Conservation (phyloP, 2,888 invertebrate species). For the Platycnemis pennipes region DNA sequence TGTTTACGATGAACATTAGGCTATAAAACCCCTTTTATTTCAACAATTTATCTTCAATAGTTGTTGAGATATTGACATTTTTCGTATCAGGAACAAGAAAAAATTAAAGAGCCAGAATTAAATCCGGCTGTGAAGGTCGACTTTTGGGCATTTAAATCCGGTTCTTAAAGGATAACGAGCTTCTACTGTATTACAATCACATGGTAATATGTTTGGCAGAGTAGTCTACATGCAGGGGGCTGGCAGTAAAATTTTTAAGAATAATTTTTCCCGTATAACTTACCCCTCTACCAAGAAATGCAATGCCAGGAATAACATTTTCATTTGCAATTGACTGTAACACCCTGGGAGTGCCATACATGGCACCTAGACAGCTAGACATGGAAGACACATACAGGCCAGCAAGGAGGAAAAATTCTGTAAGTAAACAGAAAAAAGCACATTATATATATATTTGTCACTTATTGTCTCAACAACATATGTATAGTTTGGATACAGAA, state of each 20-base stretch:
- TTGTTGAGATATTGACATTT: no score
- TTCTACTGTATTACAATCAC: no score
- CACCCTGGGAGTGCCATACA: slow-evolving; percentile 97
- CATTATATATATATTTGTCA: not conserved
- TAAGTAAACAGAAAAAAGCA: slow-evolving; percentile 44
- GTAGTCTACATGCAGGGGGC: no score
- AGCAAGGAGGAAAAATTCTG: slow-evolving; percentile 88
- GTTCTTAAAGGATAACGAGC: no score
- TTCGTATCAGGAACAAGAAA: slow-evolving; percentile 40
- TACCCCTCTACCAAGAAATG: slow-evolving; percentile 93
- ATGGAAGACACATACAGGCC: slow-evolving; percentile 98
- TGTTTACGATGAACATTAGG: no score
- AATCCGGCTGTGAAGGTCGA: no score
- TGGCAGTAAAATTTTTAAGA: no score
- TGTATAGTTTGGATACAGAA: not conserved
- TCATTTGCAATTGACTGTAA: slow-evolving; percentile 97
- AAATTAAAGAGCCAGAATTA: no score
- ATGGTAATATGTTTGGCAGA: no score
- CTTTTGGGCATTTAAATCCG: no score
- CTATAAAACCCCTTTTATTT: no score
- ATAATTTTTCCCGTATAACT: slow-evolving; percentile 77
- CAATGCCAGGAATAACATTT: slow-evolving; percentile 95
- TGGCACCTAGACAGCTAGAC: slow-evolving; percentile 96
- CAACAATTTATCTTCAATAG: no score
- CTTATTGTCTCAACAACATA: not conserved